phyloP scores from a whole-genome alignment of 2,797 vertebrate species.

The Columba guinea region DNA sequence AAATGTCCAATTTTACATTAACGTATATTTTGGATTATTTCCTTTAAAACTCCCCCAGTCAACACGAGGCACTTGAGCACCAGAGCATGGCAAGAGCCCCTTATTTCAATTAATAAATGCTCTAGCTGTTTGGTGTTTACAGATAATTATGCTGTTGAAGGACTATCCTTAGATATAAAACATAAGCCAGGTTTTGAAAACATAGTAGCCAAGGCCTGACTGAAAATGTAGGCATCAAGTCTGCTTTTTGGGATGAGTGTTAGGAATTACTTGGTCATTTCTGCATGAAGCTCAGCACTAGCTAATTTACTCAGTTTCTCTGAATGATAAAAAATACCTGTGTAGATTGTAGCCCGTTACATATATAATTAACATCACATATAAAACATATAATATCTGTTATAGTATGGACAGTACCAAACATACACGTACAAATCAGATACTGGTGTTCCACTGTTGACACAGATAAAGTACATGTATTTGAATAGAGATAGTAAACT shows the following conservation, averaged over 20 bases:
- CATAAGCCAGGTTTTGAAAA: background rate
- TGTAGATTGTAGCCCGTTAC: background rate
- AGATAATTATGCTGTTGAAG: background rate
- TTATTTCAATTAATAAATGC: background rate
- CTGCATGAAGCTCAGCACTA: background rate
- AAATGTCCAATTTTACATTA: background rate
- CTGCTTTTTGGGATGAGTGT: background rate
- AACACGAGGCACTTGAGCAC: accelerated
- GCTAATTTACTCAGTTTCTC: background rate
- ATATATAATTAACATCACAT: background rate
- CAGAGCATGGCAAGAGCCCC: accelerated
- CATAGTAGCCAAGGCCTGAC: background rate
- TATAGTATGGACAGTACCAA: background rate
- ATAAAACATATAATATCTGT: background rate
- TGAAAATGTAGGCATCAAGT: background rate
- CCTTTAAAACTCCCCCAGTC: background rate
- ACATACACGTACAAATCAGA: background rate
- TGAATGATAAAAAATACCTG: background rate
- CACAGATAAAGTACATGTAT: background rate
- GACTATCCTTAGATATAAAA: background rate
- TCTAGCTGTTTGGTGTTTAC: background rate
- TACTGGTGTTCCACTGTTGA: background rate
- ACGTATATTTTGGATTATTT: background rate
- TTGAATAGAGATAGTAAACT: background rate
- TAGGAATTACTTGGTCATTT: background rate